Percentiles rank a stretch among this genome's conserved stretches.
Evolutionary conservation across 2,113 vertebrate genomes (phyloP).

Genomic region (Tretioscincus oriximinensis): DNA sequence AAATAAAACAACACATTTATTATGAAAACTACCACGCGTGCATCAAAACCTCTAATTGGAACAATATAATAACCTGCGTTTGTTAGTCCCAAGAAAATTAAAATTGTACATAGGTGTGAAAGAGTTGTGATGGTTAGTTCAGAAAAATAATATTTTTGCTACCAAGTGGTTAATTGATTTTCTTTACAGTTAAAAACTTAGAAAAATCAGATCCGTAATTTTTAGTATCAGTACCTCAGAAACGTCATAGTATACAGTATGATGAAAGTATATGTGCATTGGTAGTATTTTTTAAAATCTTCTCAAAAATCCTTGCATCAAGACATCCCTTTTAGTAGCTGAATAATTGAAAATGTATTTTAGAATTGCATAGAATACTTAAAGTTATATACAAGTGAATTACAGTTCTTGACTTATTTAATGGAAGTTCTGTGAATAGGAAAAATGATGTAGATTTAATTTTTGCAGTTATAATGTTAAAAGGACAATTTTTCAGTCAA

Average conservation of each 20-base stretch:
- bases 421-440: not conserved
- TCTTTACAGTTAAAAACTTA: slow-evolving; percentile 39
- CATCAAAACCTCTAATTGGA: slow-evolving; percentile 10
- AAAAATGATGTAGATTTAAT: not conserved
- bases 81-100: not conserved
- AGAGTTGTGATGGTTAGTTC: not conserved
- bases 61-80: not conserved
- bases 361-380: slow-evolving; percentile 17
- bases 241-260: not conserved
- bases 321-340: not conserved
- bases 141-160: slow-evolving; percentile 6
- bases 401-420: slow-evolving; percentile 9
- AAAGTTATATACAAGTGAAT: slow-evolving; percentile 10
- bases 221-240: not conserved
- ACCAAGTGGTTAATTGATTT: slow-evolving; percentile 18
- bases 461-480: slow-evolving; percentile 3
- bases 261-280: not conserved
- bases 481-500: not conserved
- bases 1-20: slow-evolving; percentile 71
- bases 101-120: accelerated
- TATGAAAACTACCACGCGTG: slow-evolving; percentile 46
- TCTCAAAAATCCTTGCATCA: slow-evolving; percentile 23
- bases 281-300: not conserved
- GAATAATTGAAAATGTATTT: slow-evolving; percentile 1
- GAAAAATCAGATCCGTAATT: slow-evolving; percentile 11